Evolutionary conservation across 2,113 vertebrate genomes (phyloP).

Genomic region (Labeo catla): DNA sequence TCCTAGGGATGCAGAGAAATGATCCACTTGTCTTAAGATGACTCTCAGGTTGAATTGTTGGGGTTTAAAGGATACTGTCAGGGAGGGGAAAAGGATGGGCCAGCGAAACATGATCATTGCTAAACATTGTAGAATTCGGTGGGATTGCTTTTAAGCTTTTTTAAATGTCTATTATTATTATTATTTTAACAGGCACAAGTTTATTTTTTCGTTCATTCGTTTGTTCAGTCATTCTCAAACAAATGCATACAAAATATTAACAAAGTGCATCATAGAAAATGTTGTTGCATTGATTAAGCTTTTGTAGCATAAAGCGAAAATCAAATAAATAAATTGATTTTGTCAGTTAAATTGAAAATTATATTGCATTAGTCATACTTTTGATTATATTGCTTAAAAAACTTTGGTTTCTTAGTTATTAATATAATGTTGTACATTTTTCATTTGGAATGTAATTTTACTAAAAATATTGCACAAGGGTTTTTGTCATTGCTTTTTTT

Average conservation of each 20-base stretch:
- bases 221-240: no score
- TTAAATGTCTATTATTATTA: background rate
- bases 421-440: background rate
- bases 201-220: background rate
- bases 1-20: background rate
- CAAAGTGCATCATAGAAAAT: background rate
- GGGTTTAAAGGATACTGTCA: background rate
- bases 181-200: background rate
- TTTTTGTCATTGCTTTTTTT: background rate
- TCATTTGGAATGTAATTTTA: background rate
- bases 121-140: background rate
- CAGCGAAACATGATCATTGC: background rate
- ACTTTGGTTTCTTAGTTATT: background rate
- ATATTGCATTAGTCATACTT: background rate
- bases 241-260: background rate
- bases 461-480: background rate
- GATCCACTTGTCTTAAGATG: background rate
- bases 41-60: background rate
- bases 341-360: background rate
- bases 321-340: background rate
- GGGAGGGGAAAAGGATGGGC: background rate
- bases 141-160: background rate
- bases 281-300: background rate
- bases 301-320: background rate
- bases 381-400: background rate